phyloP scores from a whole-genome alignment of 2,888 invertebrate species.

The Poecilus cupreus region DNA sequence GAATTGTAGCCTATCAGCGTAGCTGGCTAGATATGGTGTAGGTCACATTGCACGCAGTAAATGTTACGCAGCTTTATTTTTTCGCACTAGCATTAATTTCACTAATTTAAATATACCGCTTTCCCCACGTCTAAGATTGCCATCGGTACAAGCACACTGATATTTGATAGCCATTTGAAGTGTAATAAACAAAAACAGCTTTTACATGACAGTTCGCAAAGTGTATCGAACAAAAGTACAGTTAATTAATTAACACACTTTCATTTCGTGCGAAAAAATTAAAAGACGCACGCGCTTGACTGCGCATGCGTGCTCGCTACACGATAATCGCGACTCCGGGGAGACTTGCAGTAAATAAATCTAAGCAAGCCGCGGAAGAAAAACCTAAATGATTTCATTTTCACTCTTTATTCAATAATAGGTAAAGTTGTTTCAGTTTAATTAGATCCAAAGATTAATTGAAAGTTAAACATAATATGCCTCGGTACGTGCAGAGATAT shows the following conservation, averaged over 20 bases:
- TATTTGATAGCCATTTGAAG: conserved; percentile 60
- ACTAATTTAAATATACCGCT: conserved; percentile 60
- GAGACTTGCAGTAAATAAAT: conserved; percentile 4
- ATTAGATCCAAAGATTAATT: conserved; percentile 35
- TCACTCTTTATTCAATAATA: conserved; percentile 41
- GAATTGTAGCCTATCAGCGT: neutral
- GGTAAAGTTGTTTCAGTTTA: conserved; percentile 18
- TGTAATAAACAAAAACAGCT: conserved; percentile 60
- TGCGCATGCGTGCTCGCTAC: conserved; percentile 33
- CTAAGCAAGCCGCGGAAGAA: neutral
- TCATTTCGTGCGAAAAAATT: conserved; percentile 58
- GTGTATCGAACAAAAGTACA: conserved; percentile 59
- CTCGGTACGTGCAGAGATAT: conserved; percentile 12
- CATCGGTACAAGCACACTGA: conserved; percentile 59
- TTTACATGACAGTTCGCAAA: conserved; percentile 59
- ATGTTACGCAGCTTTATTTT: conserved; percentile 60
- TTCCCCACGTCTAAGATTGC: conserved; percentile 58
- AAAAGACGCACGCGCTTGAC: conserved; percentile 32
- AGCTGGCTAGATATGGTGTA: conserved; percentile 39
- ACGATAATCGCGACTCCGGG: neutral
- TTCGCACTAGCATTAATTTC: conserved; percentile 58
- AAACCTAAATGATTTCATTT: conserved; percentile 29
- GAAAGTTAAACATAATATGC: conserved; percentile 40
- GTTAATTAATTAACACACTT: conserved; percentile 60
- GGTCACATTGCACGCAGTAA: conserved; percentile 55